Base-by-base conservation (phyloP, 2,797 vertebrate species). In the Cryptoblepharus egeriae region DNA sequence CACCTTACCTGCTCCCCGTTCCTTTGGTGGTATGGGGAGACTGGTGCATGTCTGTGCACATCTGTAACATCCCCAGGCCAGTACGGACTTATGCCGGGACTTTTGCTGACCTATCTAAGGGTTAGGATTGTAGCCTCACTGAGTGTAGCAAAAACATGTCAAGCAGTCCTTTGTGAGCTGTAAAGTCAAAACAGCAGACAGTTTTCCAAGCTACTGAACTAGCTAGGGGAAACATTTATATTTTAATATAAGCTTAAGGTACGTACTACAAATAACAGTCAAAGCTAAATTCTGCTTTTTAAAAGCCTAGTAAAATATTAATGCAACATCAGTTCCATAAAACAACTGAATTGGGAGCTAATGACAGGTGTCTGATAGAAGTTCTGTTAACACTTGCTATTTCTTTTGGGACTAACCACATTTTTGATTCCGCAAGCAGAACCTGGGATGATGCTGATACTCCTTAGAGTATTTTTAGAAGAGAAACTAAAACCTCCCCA, bases 401-500 rank as follows among this genome's bases (percentile, higher is more conserved):
- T 90, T 75, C 57, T 87, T 88, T 85, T 84, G 84, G 0, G 35
- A 84, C 79, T 75, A 79, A 78, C 35, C 75, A 85, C 1, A 91
- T 68, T 64, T 22, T 77, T 58, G 84, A 24, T 39, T 68, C 73
- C 65, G 58, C 20, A 80, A 79, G 58, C 15, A 85, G 28, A 81
- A 68, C 68, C 80, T 87, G 84, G 49, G 78, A 0, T 12, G 83
- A 89, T 84, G 80, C 75, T 85, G 3, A 0, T 0, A 68, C 1
- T 72, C 88, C 81, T 83, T 1, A 39, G 82, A 71, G 87, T 13
- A 80, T 7, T 76, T 82, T 87, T 92, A 94, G 64, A 70, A n/a
- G 83, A 87, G 89, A 91, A 93, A 70, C 71, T 81, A 75, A 85
- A 89, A 88, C 80, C 87, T 74, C 79, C 87, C 85, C 89, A 76